These are phyloP conservation scores for Lycaena phlaeas DNA, from an alignment of 2,888 invertebrate genomes.

Conservation along the genomic window DNA sequence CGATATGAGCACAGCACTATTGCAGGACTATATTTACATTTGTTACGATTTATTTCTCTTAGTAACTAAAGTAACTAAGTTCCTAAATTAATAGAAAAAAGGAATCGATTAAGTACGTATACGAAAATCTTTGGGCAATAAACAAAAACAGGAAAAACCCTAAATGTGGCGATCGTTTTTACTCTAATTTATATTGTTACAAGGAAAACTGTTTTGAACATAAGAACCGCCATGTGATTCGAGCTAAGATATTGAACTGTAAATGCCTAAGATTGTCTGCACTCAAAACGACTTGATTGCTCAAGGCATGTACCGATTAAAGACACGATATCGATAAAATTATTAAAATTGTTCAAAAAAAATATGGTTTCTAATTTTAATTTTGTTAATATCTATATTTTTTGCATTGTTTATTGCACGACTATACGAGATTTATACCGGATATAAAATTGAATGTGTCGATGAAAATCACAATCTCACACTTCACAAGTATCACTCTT, in stretches of 20 bases:
- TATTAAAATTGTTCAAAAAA: neutral
- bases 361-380: neutral
- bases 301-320: neutral
- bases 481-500: too few species aligned
- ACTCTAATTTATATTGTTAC: neutral
- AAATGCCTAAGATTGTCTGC: constrained; percentile 2
- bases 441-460: too few species aligned
- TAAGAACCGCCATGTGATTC: neutral
- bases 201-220: constrained; percentile 1
- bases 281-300: constrained; percentile 9
- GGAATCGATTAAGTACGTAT: constrained; percentile 27
- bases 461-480: too few species aligned
- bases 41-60: neutral
- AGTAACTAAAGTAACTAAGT: neutral
- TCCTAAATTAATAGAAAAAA: constrained; percentile 11
- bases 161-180: neutral
- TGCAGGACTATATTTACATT: neutral
- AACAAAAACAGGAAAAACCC: neutral
- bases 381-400: neutral
- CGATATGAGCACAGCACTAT: neutral
- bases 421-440: too few species aligned
- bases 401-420: neutral
- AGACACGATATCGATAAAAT: constrained; percentile 8
- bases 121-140: constrained; percentile 12
- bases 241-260: neutral